Conservation (phyloP, 2,888 invertebrate genomes). For the Agrochola lota region DNA sequence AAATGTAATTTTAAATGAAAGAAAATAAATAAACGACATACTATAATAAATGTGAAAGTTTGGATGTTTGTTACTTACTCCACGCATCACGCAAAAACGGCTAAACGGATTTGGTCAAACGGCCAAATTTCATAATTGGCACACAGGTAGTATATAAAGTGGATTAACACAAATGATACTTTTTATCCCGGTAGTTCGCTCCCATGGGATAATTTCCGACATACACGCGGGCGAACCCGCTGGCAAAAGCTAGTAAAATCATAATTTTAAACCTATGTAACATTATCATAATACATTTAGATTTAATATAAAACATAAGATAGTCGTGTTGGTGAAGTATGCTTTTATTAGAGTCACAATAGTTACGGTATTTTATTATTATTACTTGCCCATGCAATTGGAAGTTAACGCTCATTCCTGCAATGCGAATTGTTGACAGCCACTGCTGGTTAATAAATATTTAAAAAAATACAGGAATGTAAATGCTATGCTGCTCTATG, state of each 20-base stretch:
- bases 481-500: background rate
- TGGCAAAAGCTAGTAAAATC: background rate
- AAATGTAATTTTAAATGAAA: no score
- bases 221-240: no score
- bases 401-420: constrained; percentile 8
- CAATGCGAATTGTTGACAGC: constrained; percentile 31
- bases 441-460: background rate
- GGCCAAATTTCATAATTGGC: no score
- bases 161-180: no score
- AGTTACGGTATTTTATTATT: background rate
- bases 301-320: background rate
- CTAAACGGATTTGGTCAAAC: no score
- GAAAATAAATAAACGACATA: no score
- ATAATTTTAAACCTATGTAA: constrained; percentile 1
- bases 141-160: no score
- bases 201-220: no score
- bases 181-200: no score
- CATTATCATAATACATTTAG: background rate
- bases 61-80: no score
- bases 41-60: no score
- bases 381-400: constrained; percentile 26
- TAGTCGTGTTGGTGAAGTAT: background rate
- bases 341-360: background rate
- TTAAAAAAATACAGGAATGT: background rate
- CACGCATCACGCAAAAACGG: no score